phyloP scores from a whole-genome alignment of 2,113 vertebrate species.

The Camelus bactrianus region DNA sequence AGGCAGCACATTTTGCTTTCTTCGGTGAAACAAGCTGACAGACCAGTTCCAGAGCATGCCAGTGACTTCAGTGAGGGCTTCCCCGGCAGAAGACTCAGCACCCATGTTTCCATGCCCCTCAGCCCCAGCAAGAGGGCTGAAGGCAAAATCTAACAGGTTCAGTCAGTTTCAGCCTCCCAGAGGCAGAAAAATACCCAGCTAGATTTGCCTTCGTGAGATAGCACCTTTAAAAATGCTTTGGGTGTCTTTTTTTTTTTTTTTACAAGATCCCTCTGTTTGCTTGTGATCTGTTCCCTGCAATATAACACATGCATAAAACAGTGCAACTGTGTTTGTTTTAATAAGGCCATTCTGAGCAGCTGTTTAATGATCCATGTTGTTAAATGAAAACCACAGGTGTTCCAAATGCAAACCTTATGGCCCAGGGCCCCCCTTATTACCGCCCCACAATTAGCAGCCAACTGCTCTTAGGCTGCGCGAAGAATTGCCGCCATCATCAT shows the following conservation, averaged over 20 bases:
- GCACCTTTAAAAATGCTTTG: slow-evolving; percentile 57
- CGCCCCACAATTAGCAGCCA: slow-evolving; percentile 72
- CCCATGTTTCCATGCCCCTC: neutral
- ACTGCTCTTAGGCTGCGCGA: slow-evolving; percentile 68
- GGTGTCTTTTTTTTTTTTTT: slow-evolving; percentile 26
- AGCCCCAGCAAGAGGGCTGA: neutral
- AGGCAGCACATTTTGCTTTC: neutral
- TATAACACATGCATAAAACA: slow-evolving; percentile 76
- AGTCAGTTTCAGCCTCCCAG: slow-evolving; percentile 43
- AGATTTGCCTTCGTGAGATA: slow-evolving; percentile 52
- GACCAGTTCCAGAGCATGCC: neutral
- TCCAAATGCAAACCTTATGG: slow-evolving; percentile 76
- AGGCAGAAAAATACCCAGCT: slow-evolving; percentile 36
- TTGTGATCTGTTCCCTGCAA: slow-evolving; percentile 67
- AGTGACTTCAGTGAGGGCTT: neutral
- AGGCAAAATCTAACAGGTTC: slow-evolving; percentile 44
- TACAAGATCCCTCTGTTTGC: slow-evolving; percentile 59
- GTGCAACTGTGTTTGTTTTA: slow-evolving; percentile 78
- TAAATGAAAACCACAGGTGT: slow-evolving; percentile 79
- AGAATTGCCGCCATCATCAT: slow-evolving; percentile 70
- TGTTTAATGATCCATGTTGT: slow-evolving; percentile 78
- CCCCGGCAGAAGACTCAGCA: neutral
- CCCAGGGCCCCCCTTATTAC: slow-evolving; percentile 74
- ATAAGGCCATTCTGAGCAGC: slow-evolving; percentile 71
- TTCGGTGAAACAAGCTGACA: slow-evolving; percentile 44